Evolutionary conservation across 1,140 invertebrate species (phyloP).

Genomic region (Tetragonula clypearis): DNA sequence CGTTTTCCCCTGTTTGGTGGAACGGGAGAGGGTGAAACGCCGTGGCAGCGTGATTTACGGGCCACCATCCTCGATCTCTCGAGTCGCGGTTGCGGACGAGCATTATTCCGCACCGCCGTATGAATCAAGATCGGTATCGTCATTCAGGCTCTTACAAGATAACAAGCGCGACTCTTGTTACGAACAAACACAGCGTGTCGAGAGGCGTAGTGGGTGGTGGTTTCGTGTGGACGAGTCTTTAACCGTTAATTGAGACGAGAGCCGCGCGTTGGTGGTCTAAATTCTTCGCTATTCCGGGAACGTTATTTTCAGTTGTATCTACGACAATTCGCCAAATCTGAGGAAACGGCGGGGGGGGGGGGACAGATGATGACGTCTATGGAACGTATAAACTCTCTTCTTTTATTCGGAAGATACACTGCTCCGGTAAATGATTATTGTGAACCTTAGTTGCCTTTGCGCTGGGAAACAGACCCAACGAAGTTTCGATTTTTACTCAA

Average conservation of each 20-base stretch:
- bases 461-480: neutral
- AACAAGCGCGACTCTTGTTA: conserved; percentile 60
- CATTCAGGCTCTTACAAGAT: conserved; percentile 54
- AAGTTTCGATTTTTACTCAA: neutral
- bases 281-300: conserved; percentile 71
- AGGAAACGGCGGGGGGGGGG: conserved; percentile 52
- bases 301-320: conserved; percentile 66
- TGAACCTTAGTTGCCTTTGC: neutral
- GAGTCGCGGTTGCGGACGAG: conserved; percentile 31
- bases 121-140: conserved; percentile 66
- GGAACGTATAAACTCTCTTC: conserved; percentile 57
- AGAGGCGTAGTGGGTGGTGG: conserved; percentile 65
- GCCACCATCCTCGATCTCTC: conserved; percentile 4
- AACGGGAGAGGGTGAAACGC: neutral
- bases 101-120: conserved; percentile 43
- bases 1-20: neutral
- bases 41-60: conserved; percentile 22
- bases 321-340: conserved; percentile 68
- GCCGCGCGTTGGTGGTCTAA: conserved; percentile 70
- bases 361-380: conserved; percentile 55
- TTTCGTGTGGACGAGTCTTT: conserved; percentile 68
- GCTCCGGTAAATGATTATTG: neutral
- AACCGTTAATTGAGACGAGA: conserved; percentile 70
- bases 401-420: conserved; percentile 38
- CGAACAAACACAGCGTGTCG: conserved; percentile 61